Evolutionary conservation across 2,888 invertebrate species (phyloP), one percentile per base, ranked within the genome.

Genomic region (Sphinx pinastri): DNA sequence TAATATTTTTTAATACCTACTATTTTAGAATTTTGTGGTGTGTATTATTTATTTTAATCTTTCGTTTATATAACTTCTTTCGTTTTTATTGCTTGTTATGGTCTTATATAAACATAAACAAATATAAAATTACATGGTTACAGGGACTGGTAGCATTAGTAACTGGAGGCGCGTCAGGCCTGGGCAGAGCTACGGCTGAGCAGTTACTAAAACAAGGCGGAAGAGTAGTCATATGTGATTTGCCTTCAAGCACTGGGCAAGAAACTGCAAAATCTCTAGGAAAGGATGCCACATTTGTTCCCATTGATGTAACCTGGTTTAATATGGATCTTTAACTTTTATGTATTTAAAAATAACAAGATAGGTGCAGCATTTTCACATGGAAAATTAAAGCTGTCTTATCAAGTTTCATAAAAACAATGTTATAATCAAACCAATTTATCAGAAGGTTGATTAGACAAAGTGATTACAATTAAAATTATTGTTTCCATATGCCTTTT

Each of bases 161-260:
- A 19, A 99, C 99, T 38, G 99, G 99, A 8, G 99, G 98, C 66
- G 99, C 98, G 0, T 99, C 99, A 0, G 99, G 99, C 0, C 94
- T 99, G 19, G 99, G 99, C 0, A 95, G 95, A 77, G 99, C 98
- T 0, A 97, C 98, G 0, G 99, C 96, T 0, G 97, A 98, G 86
- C 95, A 97, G 71, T 95, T 99, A 74, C 94, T 97, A 0, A 95
- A 95, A 76, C 96, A 97, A 85, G 99, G 99, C 12, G 96, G 97
- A 10, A 96, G 96, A 80, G 98, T 99, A 8, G 95, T 99, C 1
- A 94, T 99, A 66, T 98, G 98, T 82, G 99, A 99, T 92, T 94
- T 99, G 69, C 97, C 98, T 0, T 92, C 93, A 8, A 99, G 99
- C 0, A 94, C 96, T 76, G 99, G 99, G n/a, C 91, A 94, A 66